Evolutionary conservation across 2,888 invertebrate species (phyloP).

Genomic region (Actias luna): DNA sequence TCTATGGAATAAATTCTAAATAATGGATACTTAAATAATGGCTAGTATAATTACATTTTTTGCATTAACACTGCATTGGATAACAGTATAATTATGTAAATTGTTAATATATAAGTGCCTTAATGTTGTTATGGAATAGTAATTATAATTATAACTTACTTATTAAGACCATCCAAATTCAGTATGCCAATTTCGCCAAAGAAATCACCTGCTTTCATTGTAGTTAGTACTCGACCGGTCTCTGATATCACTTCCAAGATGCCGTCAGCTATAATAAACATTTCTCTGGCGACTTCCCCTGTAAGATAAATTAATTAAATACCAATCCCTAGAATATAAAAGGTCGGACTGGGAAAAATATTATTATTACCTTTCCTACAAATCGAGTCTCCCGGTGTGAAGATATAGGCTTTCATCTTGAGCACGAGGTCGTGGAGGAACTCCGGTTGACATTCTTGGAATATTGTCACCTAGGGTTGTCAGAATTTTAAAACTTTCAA

Average conservation of each 20-base stretch:
- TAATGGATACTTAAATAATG: background rate
- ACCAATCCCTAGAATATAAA: background rate
- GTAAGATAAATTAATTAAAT: conserved; percentile 20
- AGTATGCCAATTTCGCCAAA: conserved; percentile 98
- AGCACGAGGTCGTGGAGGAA: conserved; percentile 97
- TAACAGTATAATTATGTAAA: background rate
- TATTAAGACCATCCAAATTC: conserved; percentile 96
- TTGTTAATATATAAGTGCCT: no score
- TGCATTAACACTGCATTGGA: no score
- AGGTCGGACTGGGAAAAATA: background rate
- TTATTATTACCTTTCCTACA: conserved; percentile 90
- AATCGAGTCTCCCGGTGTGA: conserved; percentile 98
- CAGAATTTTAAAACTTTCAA: conserved; percentile 12
- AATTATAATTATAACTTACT: conserved; percentile 85
- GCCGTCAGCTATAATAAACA: conserved; percentile 99
- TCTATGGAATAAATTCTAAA: conserved; percentile 11
- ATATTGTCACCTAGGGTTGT: conserved; percentile 91
- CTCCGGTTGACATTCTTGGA: conserved; percentile 98
- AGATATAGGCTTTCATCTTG: conserved; percentile 99
- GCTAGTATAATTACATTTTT: no score
- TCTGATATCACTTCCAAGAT: conserved; percentile 98
- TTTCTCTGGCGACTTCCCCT: conserved; percentile 95
- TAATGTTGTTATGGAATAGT: no score
- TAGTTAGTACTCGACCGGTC: conserved; percentile 94
- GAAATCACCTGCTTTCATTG: conserved; percentile 98